Evolutionary conservation across 2,888 invertebrate genomes (phyloP).

Genomic region (Dromius quadrimaculatus): DNA sequence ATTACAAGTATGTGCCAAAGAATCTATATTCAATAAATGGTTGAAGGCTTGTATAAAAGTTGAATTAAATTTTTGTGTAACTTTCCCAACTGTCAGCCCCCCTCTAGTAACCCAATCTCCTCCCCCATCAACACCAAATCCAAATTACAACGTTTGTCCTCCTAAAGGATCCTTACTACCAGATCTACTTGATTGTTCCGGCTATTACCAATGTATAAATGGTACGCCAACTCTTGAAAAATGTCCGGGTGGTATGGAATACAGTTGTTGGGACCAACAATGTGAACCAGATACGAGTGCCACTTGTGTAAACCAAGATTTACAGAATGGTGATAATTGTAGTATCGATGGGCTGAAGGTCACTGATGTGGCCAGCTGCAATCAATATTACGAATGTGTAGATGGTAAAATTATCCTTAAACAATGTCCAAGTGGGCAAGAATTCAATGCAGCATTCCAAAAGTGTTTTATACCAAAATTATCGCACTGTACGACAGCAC

Average conservation of each 20-base stretch:
- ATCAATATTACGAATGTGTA: slow-evolving; percentile 7
- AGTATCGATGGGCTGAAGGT: background rate
- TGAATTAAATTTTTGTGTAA: background rate
- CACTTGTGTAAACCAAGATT: background rate
- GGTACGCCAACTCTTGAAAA: background rate
- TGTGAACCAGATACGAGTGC: background rate
- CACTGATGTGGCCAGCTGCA: background rate
- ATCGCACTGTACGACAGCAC: slow-evolving; percentile 5
- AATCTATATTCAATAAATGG: background rate
- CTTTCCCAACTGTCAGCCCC: slow-evolving; percentile 6
- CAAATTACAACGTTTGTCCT: slow-evolving; percentile 16
- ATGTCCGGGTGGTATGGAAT: background rate
- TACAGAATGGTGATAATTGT: slow-evolving; percentile 6
- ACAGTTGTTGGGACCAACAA: slow-evolving; percentile 15
- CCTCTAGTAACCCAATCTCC: background rate
- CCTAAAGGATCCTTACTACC: slow-evolving; percentile 13
- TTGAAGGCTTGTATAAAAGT: background rate
- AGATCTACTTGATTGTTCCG: slow-evolving; percentile 25
- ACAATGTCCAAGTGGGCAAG: background rate
- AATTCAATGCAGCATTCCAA: slow-evolving; percentile 20
- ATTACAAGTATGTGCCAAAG: background rate
- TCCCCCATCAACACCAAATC: slow-evolving; percentile 2
- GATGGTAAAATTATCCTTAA: background rate
- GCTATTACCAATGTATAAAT: slow-evolving; percentile 34
- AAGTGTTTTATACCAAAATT: background rate